Evolutionary conservation across 2,888 invertebrate species (phyloP).

Genomic region (Euplexia lucipara): DNA sequence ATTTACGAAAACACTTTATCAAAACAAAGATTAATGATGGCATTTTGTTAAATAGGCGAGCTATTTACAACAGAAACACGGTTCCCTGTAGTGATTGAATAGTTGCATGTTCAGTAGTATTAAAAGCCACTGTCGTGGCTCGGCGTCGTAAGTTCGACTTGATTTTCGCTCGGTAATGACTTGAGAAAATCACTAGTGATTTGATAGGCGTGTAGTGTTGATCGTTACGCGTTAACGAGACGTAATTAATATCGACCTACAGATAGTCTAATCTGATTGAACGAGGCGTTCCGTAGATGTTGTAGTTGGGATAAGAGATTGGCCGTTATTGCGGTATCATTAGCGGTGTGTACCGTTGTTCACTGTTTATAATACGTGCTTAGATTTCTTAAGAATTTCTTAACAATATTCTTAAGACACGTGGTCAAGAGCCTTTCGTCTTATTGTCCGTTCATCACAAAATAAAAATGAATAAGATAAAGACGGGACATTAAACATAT

Average conservation of each 20-base stretch:
- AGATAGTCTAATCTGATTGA: constrained; percentile 54
- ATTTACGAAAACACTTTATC: constrained; percentile 54
- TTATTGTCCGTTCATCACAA: constrained; percentile 2
- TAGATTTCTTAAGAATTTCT: constrained; percentile 1
- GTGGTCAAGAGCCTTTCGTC: not conserved
- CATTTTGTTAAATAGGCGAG: constrained; percentile 60
- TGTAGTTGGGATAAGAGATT: constrained; percentile 33
- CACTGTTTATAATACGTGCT: constrained; percentile 5
- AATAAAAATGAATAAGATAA: constrained; percentile 9
- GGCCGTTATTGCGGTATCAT: constrained; percentile 32
- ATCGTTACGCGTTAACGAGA: constrained; percentile 72
- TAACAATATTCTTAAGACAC: not conserved
- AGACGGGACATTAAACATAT: not conserved
- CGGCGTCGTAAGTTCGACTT: constrained; percentile 78
- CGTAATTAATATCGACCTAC: constrained; percentile 57
- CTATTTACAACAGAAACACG: constrained; percentile 70
- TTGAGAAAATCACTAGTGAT: constrained; percentile 74
- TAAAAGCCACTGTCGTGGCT: constrained; percentile 79
- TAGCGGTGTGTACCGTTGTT: constrained; percentile 17
- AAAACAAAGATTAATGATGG: constrained; percentile 66
- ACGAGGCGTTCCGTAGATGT: constrained; percentile 26
- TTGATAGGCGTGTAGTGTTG: constrained; percentile 72
- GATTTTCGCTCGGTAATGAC: constrained; percentile 82
- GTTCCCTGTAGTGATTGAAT: constrained; percentile 79
- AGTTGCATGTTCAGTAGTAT: constrained; percentile 84